A percentile compares a stretch with the other conserved stretches of the same genome.
Evolutionary conservation across 2,888 invertebrate genomes (phyloP).

Genomic region (Epistrophe eligans): DNA sequence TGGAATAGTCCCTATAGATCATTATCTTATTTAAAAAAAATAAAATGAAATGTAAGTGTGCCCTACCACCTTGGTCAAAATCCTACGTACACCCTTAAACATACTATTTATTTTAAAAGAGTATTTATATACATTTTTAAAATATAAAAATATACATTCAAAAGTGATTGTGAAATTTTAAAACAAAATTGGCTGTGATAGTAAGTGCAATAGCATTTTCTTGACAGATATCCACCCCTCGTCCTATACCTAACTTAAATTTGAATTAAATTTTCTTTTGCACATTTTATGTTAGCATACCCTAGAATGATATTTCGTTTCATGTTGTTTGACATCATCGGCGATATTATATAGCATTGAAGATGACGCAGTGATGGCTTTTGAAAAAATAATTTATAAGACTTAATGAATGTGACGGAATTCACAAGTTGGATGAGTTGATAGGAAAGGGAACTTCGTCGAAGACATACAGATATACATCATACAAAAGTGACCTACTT

Average conservation of each 20-base stretch:
- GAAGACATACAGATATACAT: constrained; percentile 32
- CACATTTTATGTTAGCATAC: constrained; percentile 59
- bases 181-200: background rate
- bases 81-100: no score
- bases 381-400: constrained; percentile 32
- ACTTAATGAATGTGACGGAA: constrained; percentile 3
- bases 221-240: background rate
- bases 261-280: background rate
- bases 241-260: background rate
- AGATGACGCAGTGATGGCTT: constrained; percentile 28
- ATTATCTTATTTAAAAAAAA: no score
- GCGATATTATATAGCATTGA: constrained; percentile 35
- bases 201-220: background rate
- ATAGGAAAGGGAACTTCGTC: constrained; percentile 26
- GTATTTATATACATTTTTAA: no score
- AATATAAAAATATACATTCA: background rate
- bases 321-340: constrained; percentile 64
- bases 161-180: background rate
- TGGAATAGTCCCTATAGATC: no score
- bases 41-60: no score
- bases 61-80: no score
- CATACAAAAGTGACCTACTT: constrained; percentile 56
- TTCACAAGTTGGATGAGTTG: background rate
- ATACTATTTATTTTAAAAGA: no score
- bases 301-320: constrained; percentile 64